These are phyloP conservation scores for Toxonevra muliebris DNA, from an alignment of 2,888 invertebrate genomes.

Conservation along the genomic window DNA sequence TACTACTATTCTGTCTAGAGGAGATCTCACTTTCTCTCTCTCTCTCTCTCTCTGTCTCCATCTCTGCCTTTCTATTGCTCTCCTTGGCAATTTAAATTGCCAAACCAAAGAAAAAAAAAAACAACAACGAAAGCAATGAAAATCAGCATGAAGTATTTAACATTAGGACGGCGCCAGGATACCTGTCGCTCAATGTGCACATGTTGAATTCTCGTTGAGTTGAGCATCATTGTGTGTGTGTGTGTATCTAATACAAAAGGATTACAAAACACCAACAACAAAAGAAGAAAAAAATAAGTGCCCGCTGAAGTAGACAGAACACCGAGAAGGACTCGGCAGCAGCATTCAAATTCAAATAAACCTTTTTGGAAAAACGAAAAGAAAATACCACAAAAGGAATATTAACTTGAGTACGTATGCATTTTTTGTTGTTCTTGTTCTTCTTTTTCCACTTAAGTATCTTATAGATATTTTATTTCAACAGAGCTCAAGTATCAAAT, in stretches of 20 bases:
- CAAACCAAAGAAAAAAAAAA: not conserved
- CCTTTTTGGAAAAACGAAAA: not conserved
- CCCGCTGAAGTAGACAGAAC: not conserved
- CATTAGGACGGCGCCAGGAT: slow-evolving; percentile 59
- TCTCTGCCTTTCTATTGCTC: too few relatives aligned
- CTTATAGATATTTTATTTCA: not conserved
- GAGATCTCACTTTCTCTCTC: too few relatives aligned
- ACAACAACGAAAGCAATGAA: slow-evolving; percentile 7
- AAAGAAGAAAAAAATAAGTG: not conserved
- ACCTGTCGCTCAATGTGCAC: slow-evolving; percentile 45
- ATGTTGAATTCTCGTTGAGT: too few relatives aligned
- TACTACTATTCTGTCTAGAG: too few relatives aligned
- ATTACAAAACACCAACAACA: not conserved
- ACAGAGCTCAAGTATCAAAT: too few relatives aligned
- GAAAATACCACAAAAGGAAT: not conserved
- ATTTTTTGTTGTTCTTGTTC: too few relatives aligned
- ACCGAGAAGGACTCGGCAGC: too few relatives aligned
- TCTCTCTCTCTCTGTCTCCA: too few relatives aligned
- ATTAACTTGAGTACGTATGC: not conserved
- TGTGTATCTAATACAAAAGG: slow-evolving; percentile 29
- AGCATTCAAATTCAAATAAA: too few relatives aligned
- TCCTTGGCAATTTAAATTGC: not conserved
- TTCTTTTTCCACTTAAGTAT: not conserved
- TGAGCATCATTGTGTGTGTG: slow-evolving; percentile 10
- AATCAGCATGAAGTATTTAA: slow-evolving; percentile 40